Evolutionary conservation across 2,797 vertebrate species (phyloP).

Genomic region (Loriculus beryllinus): DNA sequence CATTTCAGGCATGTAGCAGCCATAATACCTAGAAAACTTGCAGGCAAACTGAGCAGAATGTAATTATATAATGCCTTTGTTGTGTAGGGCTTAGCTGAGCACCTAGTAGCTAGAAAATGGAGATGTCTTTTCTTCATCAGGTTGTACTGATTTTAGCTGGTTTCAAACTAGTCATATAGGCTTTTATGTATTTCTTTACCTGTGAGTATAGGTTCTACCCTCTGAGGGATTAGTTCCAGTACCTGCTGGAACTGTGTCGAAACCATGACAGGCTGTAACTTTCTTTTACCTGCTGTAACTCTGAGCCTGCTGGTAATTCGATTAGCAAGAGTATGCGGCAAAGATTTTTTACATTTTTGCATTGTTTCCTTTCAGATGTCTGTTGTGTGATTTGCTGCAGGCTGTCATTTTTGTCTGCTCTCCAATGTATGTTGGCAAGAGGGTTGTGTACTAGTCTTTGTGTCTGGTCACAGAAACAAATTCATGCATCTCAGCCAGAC

Average conservation of each 20-base stretch:
- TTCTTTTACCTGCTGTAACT: conserved; percentile 52
- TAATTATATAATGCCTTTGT: neutral
- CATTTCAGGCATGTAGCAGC: neutral
- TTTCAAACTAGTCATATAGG: neutral
- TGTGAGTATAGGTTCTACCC: neutral
- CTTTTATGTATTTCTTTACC: neutral
- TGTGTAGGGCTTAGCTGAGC: neutral
- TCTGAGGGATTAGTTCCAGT: neutral
- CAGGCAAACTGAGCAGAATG: neutral
- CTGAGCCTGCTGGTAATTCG: conserved; percentile 21
- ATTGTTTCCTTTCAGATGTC: conserved; percentile 61
- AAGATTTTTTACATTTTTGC: conserved; percentile 65
- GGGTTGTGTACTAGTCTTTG: conserved; percentile 67
- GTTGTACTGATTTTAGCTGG: neutral
- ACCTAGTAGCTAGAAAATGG: neutral
- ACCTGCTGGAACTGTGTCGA: neutral
- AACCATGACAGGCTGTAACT: neutral
- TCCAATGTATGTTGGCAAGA: conserved; percentile 77
- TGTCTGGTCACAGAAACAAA: conserved; percentile 68
- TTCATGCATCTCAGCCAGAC: conserved; percentile 61
- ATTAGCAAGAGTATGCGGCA: conserved; percentile 29
- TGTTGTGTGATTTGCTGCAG: conserved; percentile 71
- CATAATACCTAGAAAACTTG: neutral
- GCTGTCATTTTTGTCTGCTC: conserved; percentile 78
- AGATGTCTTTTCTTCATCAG: neutral